Base-by-base conservation (phyloP, 1,140 invertebrate genomes). In the Eriosoma lanigerum region DNA sequence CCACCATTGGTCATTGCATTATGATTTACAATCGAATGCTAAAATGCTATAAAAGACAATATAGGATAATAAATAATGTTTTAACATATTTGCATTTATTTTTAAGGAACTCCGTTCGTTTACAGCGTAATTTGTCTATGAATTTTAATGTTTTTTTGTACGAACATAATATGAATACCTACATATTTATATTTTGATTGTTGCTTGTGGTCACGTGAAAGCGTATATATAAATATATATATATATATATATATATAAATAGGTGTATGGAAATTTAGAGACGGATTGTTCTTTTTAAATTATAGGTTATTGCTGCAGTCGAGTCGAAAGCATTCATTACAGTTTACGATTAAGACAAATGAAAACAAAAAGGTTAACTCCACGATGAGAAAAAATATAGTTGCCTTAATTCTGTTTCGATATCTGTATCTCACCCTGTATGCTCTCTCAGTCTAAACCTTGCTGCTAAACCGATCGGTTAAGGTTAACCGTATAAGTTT, bases 281-380 rank as follows among this genome's bases (percentile, higher is more conserved):
- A 50, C 24, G 15, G 26, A 75, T 38, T 75, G 50, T 58, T 75
- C 17, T 24, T 58, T 60, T 46, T 48, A 78, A 78, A 78, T 78
- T 78, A 78, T 46, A 62, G 75, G 75, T 78, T 78, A 15, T 38
- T 1, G 3, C n/a, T 58, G 17, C 26, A 44, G 17, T 48, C 38
- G n/a, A 58, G 4, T 46, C 17, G 54, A 62, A 78, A n/a, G 75
- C 75, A 62, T 60, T 78, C 75, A 78, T 78, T 78, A 78, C 56
- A 3, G 73, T 60, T 24, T 78, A 60, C n/a, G 29, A 62, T 60
- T 48, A 29, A 56, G 75, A 78, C 56, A 62, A 78, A 60, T 48
- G 54, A 48, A 78, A 62, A 60, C 54, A 21, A 1, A 44, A 44
- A 62, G 56, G 32, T 38, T 38, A 10, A 62, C 46, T 48, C 29